Conservation (phyloP, 1,140 invertebrate genomes). For the Vanessa tameamea region DNA sequence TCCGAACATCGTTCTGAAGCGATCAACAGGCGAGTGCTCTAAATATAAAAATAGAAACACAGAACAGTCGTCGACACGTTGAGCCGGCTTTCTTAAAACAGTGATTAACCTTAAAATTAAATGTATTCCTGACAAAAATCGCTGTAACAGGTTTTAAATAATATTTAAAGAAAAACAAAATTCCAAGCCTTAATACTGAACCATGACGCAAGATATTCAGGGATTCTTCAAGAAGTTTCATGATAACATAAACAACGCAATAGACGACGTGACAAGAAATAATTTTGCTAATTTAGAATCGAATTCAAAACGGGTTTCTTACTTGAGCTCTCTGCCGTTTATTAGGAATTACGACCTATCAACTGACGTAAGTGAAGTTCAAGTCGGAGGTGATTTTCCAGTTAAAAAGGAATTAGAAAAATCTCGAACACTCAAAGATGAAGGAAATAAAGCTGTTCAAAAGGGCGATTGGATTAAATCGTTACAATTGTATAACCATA, state of each 20-base stretch:
- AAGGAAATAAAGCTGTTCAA: constrained; percentile 90
- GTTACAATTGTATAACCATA: constrained; percentile 87
- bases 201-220: constrained; percentile 62
- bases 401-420: constrained; percentile 84
- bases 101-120: constrained; percentile 54
- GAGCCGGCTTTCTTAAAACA: constrained; percentile 57
- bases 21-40: constrained; percentile 54
- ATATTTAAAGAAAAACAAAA: neutral
- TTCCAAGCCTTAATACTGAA: neutral
- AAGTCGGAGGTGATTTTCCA: constrained; percentile 56
- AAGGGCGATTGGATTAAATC: constrained; percentile 88
- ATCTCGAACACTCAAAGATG: constrained; percentile 85
- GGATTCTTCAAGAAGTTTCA: constrained; percentile 74
- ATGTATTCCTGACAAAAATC: constrained; percentile 19
- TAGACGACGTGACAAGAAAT: constrained; percentile 70
- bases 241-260: constrained; percentile 58
- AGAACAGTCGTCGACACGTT: constrained; percentile 46
- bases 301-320: constrained; percentile 64
- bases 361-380: constrained; percentile 55
- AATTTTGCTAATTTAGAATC: constrained; percentile 77
- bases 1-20: constrained; percentile 48
- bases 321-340: constrained; percentile 60
- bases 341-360: constrained; percentile 65
- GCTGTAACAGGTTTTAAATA: neutral
- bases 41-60: constrained; percentile 73